phyloP scores from a whole-genome alignment of 2,113 vertebrate species.

The Xiphophorus couchianus region DNA sequence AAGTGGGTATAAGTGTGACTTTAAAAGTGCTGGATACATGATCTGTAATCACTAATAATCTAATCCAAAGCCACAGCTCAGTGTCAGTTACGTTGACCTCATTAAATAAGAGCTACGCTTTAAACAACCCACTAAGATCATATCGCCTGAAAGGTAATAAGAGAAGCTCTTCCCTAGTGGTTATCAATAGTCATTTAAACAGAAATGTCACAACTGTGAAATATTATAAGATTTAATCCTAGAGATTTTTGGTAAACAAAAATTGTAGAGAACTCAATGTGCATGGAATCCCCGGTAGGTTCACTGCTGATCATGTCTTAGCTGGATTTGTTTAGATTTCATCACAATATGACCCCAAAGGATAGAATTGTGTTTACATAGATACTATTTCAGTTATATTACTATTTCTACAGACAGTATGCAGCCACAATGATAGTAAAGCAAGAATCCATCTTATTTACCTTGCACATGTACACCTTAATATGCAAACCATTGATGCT shows the following conservation, averaged over 20 bases:
- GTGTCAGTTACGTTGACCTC: constrained; percentile 41
- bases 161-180: constrained; percentile 10
- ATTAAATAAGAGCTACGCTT: constrained; percentile 40
- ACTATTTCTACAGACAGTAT: too few species aligned
- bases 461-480: too few species aligned
- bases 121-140: constrained; percentile 28
- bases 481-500: too few species aligned
- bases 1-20: constrained; percentile 23
- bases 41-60: constrained; percentile 49
- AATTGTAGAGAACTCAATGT: neutral
- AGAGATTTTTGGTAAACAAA: neutral
- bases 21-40: constrained; percentile 7
- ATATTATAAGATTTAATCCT: neutral
- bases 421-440: too few species aligned
- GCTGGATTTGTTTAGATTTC: neutral
- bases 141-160: constrained; percentile 25
- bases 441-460: too few species aligned
- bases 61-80: constrained; percentile 22
- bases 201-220: neutral
- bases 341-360: neutral
- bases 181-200: neutral
- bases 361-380: too few species aligned
- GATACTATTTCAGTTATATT: too few species aligned
- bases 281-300: too few species aligned
- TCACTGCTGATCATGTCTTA: neutral